phyloP scores from a whole-genome alignment of 2,888 invertebrate species.

The Tiliacea citrago region DNA sequence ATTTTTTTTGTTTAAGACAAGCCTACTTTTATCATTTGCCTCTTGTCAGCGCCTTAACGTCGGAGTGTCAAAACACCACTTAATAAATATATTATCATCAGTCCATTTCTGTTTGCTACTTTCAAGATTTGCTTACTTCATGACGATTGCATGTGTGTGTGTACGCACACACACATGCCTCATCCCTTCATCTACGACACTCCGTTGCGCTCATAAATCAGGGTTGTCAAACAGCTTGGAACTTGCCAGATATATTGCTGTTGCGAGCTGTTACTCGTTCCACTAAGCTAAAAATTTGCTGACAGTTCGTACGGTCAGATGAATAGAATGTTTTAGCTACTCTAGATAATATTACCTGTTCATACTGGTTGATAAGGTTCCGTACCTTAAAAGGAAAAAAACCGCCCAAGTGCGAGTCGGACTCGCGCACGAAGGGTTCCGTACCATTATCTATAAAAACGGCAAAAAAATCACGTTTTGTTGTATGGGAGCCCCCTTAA shows the following conservation, averaged over 20 bases:
- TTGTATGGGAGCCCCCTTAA: no score
- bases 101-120: constrained; percentile 39
- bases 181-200: constrained; percentile 47
- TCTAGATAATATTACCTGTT: background rate
- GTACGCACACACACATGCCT: constrained; percentile 35
- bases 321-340: constrained; percentile 24
- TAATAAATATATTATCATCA: constrained; percentile 51
- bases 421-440: no score
- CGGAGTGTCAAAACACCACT: constrained; percentile 49
- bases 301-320: constrained; percentile 30
- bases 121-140: constrained; percentile 48
- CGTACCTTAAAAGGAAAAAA: no score
- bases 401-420: no score
- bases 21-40: no score
- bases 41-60: no score
- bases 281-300: constrained; percentile 65
- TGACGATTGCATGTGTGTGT: constrained; percentile 18
- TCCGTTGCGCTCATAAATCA: constrained; percentile 81
- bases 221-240: constrained; percentile 81
- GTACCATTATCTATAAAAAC: no score
- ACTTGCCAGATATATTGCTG: constrained; percentile 81
- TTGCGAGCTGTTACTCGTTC: constrained; percentile 70
- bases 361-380: background rate
- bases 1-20: no score
- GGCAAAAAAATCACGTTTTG: no score